A percentile compares a stretch with the other conserved stretches of the same genome.
These are phyloP conservation scores for Netelia inedita DNA, from an alignment of 2,888 invertebrate genomes.

Conservation along the genomic window DNA sequence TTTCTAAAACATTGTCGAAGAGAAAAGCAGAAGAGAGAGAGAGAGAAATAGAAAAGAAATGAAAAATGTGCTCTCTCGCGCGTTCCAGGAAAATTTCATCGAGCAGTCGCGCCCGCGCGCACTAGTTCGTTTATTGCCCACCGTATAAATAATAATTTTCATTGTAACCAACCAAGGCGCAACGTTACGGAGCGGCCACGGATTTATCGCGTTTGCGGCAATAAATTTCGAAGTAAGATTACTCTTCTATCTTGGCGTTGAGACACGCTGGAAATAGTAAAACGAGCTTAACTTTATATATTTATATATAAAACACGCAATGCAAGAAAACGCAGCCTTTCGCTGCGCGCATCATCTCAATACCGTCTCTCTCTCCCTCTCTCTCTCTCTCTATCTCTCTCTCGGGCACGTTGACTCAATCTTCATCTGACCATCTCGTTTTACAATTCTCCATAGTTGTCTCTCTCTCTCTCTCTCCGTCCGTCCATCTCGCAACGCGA, in stretches of 20 bases:
- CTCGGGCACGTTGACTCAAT: background rate
- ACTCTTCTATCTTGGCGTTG: conserved; percentile 45
- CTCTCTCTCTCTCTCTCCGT: background rate
- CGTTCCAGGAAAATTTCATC: conserved; percentile 50
- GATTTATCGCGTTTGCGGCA: conserved; percentile 51
- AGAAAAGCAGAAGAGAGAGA: background rate
- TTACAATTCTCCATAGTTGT: conserved; percentile 2
- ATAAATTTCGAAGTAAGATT: conserved; percentile 63
- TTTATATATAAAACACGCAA: conserved; percentile 3
- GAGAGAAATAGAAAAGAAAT: conserved; percentile 17
- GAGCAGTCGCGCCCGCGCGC: background rate
- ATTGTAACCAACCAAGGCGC: conserved; percentile 54
- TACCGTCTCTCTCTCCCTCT: conserved; percentile 10
- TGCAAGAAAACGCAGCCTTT: conserved; percentile 17
- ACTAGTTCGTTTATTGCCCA: conserved; percentile 39
- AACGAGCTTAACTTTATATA: background rate
- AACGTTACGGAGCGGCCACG: conserved; percentile 18
- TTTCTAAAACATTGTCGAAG: conserved; percentile 4
- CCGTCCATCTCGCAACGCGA: conserved; percentile 35
- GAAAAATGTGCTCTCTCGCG: background rate
- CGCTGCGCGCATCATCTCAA: conserved; percentile 25
- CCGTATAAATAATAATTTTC: conserved; percentile 63
- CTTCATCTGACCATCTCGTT: conserved; percentile 10
- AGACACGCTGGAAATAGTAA: conserved; percentile 14
- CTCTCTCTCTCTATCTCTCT: conserved; percentile 8